These are phyloP conservation scores for Lochmaea capreae DNA, from an alignment of 2,888 invertebrate species.

Conservation along the genomic window DNA sequence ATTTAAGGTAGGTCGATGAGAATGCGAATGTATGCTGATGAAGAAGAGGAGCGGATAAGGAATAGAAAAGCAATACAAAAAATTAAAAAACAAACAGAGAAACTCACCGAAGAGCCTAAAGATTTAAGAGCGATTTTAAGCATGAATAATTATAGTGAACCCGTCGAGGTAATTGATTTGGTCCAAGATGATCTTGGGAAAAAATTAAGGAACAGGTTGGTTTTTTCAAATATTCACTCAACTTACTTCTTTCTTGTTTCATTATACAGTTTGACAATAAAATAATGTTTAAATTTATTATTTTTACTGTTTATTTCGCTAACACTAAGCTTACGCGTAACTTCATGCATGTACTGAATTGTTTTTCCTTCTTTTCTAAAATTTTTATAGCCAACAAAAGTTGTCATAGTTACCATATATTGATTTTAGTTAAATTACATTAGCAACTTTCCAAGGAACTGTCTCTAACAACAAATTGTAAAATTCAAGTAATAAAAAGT, in stretches of 20 bases:
- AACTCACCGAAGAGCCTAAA: constrained; percentile 50
- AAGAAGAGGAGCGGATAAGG: constrained; percentile 77
- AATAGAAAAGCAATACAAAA: constrained; percentile 57
- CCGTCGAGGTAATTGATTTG: constrained; percentile 33
- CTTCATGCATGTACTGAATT: too few species aligned
- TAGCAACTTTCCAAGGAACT: not conserved
- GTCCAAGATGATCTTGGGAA: constrained; percentile 53
- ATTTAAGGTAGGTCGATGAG: constrained; percentile 60
- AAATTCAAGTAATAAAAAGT: not conserved
- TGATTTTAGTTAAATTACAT: not conserved
- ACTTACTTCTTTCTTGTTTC: too few species aligned
- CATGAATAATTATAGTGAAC: constrained; percentile 47
- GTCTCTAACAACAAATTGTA: not conserved
- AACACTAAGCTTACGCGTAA: too few species aligned
- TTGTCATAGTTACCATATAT: constrained; percentile 4
- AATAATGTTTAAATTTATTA: too few species aligned
- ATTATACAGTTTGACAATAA: too few species aligned
- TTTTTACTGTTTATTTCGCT: too few species aligned
- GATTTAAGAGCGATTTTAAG: constrained; percentile 55
- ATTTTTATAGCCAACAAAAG: constrained; percentile 2
- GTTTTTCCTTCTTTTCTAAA: not conserved
- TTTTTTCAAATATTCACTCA: not conserved
- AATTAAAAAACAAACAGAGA: constrained; percentile 61
- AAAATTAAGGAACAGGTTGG: constrained; percentile 53
- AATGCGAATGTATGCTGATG: constrained; percentile 92